Percentiles rank a stretch among this genome's conserved stretches.
phyloP scores from a whole-genome alignment of 1,140 invertebrate genomes.

The Camponotus floridanus region DNA sequence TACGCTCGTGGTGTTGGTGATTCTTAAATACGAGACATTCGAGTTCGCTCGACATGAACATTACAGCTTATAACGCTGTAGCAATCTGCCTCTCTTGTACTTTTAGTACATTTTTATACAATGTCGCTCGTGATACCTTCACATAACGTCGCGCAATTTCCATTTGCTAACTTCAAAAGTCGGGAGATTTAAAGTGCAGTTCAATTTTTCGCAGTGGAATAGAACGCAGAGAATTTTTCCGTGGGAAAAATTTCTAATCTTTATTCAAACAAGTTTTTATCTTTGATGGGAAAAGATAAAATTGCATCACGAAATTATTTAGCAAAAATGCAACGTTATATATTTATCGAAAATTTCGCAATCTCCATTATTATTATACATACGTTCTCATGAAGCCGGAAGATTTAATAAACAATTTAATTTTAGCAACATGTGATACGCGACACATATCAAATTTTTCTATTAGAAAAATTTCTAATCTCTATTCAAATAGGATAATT shows the following conservation, averaged over 20 bases:
- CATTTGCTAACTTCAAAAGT: not conserved
- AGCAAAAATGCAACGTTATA: too few species aligned
- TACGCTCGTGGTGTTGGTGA: constrained; percentile 16
- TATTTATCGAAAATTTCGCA: too few species aligned
- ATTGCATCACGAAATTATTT: not conserved
- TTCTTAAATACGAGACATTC: constrained; percentile 44
- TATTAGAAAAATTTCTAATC: too few species aligned
- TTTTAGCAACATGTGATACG: too few species aligned
- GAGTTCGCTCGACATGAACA: not conserved
- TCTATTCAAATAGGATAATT: too few species aligned
- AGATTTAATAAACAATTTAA: too few species aligned
- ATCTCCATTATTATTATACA: too few species aligned
- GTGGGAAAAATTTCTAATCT: not conserved
- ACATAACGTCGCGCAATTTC: constrained; percentile 9
- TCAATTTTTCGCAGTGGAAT: not conserved
- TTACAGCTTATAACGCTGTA: constrained; percentile 9
- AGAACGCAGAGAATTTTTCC: not conserved
- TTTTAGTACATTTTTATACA: constrained; percentile 1
- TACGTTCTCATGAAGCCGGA: too few species aligned
- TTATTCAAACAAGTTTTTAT: not conserved
- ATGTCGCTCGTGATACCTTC: constrained; percentile 22
- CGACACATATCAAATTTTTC: too few species aligned
- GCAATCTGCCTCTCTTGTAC: constrained; percentile 33
- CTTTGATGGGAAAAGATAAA: not conserved
- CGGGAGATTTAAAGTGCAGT: not conserved